Percentiles rank a stretch among this genome's conserved stretches.
Evolutionary conservation across 2,113 vertebrate genomes (phyloP).

Genomic region (Equus quagga): DNA sequence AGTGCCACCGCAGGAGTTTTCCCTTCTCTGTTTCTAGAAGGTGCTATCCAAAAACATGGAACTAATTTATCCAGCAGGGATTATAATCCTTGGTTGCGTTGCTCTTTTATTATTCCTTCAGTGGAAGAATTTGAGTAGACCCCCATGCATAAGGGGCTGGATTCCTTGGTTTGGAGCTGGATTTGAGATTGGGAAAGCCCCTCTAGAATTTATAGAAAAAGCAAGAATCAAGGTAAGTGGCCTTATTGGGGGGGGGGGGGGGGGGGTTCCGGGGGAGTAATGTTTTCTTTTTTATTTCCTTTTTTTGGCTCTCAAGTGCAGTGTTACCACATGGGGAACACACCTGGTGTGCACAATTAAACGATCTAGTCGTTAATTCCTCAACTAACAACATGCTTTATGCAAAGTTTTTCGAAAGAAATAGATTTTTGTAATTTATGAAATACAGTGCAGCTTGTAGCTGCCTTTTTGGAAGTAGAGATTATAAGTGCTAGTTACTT

Average conservation of each 20-base stretch:
- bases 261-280: not conserved
- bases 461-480: slow-evolving; percentile 6
- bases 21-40: not conserved
- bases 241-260: not conserved
- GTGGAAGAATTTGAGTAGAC: slow-evolving; percentile 69
- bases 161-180: slow-evolving; percentile 92
- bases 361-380: not conserved
- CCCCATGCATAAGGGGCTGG: slow-evolving; percentile 90
- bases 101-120: slow-evolving; percentile 75
- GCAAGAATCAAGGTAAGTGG: slow-evolving; percentile 88
- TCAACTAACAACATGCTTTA: not conserved
- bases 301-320: not conserved
- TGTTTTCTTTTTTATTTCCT: not conserved
- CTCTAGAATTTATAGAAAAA: slow-evolving; percentile 89
- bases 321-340: not conserved
- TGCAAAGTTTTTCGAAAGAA: not conserved
- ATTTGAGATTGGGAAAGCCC: slow-evolving; percentile 88
- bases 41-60: slow-evolving; percentile 44
- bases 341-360: not conserved
- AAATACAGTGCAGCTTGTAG: not conserved
- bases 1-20: not conserved
- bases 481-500: slow-evolving; percentile 26
- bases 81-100: slow-evolving; percentile 71
- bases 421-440: not conserved
- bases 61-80: slow-evolving; percentile 65